These are phyloP conservation scores for Phataginus tetradactyla DNA, from an alignment of 2,797 vertebrate genomes.

Conservation along the genomic window DNA sequence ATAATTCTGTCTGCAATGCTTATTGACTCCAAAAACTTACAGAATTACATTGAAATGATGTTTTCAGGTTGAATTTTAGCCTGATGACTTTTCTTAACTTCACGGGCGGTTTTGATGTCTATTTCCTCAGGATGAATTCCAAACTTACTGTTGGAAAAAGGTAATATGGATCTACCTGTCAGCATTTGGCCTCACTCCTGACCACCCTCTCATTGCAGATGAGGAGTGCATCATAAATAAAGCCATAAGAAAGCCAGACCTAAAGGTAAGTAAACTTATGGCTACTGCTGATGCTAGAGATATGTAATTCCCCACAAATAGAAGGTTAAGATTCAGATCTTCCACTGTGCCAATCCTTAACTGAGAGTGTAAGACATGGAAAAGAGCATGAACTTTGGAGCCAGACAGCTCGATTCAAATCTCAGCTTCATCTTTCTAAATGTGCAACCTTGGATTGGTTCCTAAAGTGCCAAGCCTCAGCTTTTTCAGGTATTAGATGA, in stretches of 20 bases:
- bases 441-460: background rate
- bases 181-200: constrained; percentile 29
- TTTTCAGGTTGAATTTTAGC: constrained; percentile 39
- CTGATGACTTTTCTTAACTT: constrained; percentile 7
- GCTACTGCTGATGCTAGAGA: background rate
- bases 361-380: background rate
- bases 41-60: background rate
- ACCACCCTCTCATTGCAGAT: constrained; percentile 71
- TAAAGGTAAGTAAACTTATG: constrained; percentile 83
- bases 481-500: background rate
- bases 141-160: constrained; percentile 84
- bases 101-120: constrained; percentile 59
- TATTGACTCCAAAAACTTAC: background rate
- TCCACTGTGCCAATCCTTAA: background rate
- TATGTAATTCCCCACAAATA: background rate
- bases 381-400: background rate
- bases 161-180: constrained; percentile 85
- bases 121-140: constrained; percentile 87
- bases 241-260: constrained; percentile 84
- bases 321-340: background rate
- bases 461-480: background rate
- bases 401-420: background rate
- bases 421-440: background rate
- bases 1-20: background rate
- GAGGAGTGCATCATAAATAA: constrained; percentile 84